Evolutionary conservation across 1,140 invertebrate genomes (phyloP), one percentile per base, ranked within the genome.

Genomic region (Ridgeia piscesae): DNA sequence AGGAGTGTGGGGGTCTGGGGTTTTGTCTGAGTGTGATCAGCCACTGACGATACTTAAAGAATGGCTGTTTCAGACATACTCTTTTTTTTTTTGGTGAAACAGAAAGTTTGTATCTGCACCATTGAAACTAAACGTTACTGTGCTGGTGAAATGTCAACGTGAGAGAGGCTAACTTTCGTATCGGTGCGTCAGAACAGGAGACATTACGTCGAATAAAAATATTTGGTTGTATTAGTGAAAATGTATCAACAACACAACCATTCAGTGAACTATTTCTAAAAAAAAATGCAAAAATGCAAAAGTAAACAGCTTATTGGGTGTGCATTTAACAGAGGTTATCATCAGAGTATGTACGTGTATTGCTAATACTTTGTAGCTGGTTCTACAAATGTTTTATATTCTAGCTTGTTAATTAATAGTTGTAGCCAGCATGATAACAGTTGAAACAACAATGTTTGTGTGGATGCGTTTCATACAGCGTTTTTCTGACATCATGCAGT

Each of bases 361-460:
- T 77, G 58, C 17, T 77, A 77, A 77, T 77, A 77, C 58, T 77
- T 77, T 77, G 58, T 77, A 77, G 58, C 58, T 77, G 58, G 58
- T 77, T 77, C 58, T 77, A 77, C 58, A 77, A 77, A 77, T 77
- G 58, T 77, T 77, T 77, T 77, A 77, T 77, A 77, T 77, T 77
- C 11, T 77, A 21, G 58, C 58, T 77, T 77, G 27, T 77, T 77
- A 77, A 77, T 77, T 77, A 77, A 77, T 77, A 21, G 58, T 77
- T 21, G 17, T 77, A 77, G 58, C 58, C 58, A 77, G 58, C 58
- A 77, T 21, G 27, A 21, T 77, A 21, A 77, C 27, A 6, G 58
- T 77, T 77, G 58, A 77, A 17, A 17, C 58, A 21, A 6, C 27
- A 77, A 11, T 77, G 58, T 77, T 77, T 77, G 58, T 77, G 58